These are phyloP conservation scores for Leptopilina syphax DNA, from an alignment of 2,888 invertebrate genomes.

Conservation along the genomic window DNA sequence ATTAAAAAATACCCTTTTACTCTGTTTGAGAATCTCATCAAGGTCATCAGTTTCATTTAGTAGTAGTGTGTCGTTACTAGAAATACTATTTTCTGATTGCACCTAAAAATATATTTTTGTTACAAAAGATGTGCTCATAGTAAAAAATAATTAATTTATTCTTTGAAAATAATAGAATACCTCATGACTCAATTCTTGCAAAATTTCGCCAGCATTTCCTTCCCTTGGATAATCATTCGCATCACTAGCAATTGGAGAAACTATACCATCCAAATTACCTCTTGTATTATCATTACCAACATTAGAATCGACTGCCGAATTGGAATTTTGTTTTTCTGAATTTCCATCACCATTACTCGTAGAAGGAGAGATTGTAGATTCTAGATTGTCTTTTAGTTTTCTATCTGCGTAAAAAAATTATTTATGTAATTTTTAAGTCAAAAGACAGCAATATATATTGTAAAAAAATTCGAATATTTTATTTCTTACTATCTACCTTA, in stretches of 20 bases:
- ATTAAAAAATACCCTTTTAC: not conserved
- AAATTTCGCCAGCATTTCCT: not conserved
- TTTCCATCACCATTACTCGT: not conserved
- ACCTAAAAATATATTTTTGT: not conserved
- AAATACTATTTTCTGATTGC: not conserved
- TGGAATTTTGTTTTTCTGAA: not conserved
- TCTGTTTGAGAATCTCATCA: not conserved
- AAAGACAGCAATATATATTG: not conserved
- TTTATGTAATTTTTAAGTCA: not conserved
- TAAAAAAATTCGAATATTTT: not conserved
- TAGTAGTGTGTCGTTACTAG: not conserved
- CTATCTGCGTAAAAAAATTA: not conserved
- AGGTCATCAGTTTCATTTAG: not conserved
- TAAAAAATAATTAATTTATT: not conserved
- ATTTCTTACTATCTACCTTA: not conserved
- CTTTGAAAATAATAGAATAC: not conserved
- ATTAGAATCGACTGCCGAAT: not conserved
- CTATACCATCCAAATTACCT: not conserved
- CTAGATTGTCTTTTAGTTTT: not conserved
- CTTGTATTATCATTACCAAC: not conserved
- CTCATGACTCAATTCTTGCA: not conserved
- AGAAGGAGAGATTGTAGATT: constrained; percentile 1
- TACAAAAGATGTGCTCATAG: not conserved
- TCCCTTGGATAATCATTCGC: not conserved
- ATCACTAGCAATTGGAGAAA: not conserved